Evolutionary conservation across 37 sponge, comb jelly and placozoan species (phyloP).

Genomic region (Eunapius fragilis): DNA sequence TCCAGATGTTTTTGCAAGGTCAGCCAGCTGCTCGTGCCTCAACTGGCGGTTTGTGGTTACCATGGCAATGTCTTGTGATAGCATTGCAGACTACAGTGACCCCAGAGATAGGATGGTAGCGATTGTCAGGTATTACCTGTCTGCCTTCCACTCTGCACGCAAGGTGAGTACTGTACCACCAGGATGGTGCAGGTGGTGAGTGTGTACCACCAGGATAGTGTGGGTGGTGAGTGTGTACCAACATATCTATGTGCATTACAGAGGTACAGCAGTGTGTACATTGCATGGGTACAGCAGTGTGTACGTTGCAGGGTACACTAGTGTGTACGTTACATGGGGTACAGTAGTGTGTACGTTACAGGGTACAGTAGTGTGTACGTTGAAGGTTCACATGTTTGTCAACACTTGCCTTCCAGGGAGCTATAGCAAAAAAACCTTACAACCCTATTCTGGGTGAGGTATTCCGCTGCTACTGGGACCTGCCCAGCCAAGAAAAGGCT

Average conservation of each 20-base stretch:
- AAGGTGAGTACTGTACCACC: too few species aligned
- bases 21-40: background rate
- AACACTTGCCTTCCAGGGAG: too few species aligned
- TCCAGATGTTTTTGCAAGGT: constrained; percentile 88
- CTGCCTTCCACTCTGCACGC: constrained; percentile 95
- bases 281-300: too few species aligned
- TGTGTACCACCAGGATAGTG: too few species aligned
- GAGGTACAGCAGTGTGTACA: too few species aligned
- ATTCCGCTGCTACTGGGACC: constrained; percentile 94
- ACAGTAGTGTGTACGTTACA: background rate
- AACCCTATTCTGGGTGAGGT: constrained; percentile 97
- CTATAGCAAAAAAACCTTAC: constrained; percentile 97
- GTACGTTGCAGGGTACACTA: too few species aligned
- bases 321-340: too few species aligned
- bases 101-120: constrained; percentile 85
- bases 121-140: constrained; percentile 83
- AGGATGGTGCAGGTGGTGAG: too few species aligned
- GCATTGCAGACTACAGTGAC: constrained; percentile 67
- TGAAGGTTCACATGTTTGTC: too few species aligned
- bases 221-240: too few species aligned
- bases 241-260: too few species aligned
- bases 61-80: constrained; percentile 6
- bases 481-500: constrained; percentile 56
- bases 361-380: too few species aligned
- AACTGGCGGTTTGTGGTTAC: background rate